Evolutionary conservation across 2,797 vertebrate genomes (phyloP).

Genomic region (Gymnocypris eckloni): DNA sequence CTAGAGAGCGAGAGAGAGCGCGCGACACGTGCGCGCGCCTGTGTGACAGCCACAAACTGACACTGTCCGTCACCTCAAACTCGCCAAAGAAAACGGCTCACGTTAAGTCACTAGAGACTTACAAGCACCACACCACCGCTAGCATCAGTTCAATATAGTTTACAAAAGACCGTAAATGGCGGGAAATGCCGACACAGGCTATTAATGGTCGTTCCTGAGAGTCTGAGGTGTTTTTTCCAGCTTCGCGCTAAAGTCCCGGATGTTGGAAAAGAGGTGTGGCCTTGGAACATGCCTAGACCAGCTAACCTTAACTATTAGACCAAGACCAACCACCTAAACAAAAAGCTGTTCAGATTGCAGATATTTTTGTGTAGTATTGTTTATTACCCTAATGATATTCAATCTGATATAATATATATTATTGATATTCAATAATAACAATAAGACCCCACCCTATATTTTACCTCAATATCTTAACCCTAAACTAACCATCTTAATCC

Average conservation of each 20-base stretch:
- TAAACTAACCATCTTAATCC: not conserved
- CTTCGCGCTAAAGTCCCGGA: conserved; percentile 17
- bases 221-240: conserved; percentile 39
- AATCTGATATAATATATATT: too few species aligned
- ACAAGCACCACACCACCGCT: not conserved
- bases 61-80: conserved; percentile 67
- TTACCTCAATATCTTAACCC: not conserved
- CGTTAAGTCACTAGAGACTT: not conserved
- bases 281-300: not conserved
- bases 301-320: not conserved
- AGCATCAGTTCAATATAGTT: not conserved
- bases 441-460: not conserved
- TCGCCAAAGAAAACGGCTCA: conserved; percentile 23
- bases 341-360: not conserved
- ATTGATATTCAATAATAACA: not conserved
- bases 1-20: not conserved
- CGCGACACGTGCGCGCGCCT: conserved; percentile 14
- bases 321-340: not conserved
- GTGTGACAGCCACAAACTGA: conserved; percentile 71
- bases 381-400: not conserved
- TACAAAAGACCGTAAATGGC: not conserved
- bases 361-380: not conserved
- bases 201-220: not conserved
- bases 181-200: not conserved
- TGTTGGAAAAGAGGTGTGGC: conserved; percentile 38